Evolutionary conservation across 1,140 invertebrate species (phyloP).

Genomic region (Mizuhopecten yessoensis): DNA sequence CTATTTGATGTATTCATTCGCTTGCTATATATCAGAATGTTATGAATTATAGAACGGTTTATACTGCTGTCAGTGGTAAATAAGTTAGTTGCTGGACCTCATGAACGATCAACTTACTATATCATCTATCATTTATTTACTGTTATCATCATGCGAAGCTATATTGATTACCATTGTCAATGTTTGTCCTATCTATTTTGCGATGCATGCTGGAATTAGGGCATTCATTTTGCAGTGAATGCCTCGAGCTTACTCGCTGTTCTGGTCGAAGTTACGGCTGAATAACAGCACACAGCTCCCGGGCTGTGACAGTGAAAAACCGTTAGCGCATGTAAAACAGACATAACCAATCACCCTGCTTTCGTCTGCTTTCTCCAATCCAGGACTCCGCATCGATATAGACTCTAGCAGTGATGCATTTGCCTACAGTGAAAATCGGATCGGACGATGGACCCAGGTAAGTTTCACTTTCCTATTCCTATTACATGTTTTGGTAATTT

Average conservation of each 20-base stretch:
- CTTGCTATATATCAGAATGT: not conserved
- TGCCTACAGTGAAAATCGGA: no score
- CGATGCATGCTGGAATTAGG: not conserved
- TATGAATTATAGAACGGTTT: not conserved
- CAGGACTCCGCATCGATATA: not conserved
- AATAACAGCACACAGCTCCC: not conserved
- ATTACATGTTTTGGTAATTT: no score
- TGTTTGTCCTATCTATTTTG: not conserved
- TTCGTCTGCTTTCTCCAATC: not conserved
- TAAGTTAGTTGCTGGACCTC: not conserved
- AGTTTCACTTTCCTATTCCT: no score
- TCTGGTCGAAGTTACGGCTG: not conserved
- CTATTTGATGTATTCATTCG: not conserved
- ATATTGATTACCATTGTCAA: not conserved
- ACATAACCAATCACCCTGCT: not conserved
- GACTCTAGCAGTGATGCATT: no score
- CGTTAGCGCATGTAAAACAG: constrained; percentile 7
- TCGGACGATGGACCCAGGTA: no score
- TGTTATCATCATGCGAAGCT: not conserved
- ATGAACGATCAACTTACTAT: not conserved
- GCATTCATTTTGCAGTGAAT: not conserved
- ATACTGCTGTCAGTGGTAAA: not conserved
- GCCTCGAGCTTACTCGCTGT: no score
- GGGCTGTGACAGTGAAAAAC: not conserved
- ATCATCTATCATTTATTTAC: not conserved